Base-by-base conservation (phyloP, 1,140 invertebrate genomes). In the Phenacoccus solenopsis region DNA sequence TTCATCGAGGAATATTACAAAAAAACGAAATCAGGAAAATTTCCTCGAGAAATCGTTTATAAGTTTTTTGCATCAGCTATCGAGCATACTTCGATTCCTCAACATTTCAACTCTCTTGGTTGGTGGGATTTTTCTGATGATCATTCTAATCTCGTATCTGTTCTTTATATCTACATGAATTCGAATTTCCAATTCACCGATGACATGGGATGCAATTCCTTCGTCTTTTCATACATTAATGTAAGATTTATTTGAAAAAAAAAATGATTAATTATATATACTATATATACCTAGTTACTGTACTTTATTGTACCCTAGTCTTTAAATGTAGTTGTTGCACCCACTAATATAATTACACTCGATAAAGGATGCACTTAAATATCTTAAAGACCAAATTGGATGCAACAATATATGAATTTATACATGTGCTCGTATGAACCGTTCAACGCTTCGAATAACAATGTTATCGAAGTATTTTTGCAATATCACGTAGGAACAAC, bases 81-180 rank as follows among this genome's bases (percentile, higher is more conserved):
- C 5, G 22, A 64, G 25, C 10, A 24, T 25, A 64, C 59, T 4
- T 24, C 22, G 22, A 22, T 27, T 24, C 25, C 59, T 4, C 2
- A 64, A 27, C 22, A 64, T 10, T 64, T 64, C 25, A 24, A 9
- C 13, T 64, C 22, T 4, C 9, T 3, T 64, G 59, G 59, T 24
- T 64, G 59, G 59, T 64, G 59, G 21, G 59, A 64, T 64, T 64
- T 64, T 24, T 24, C 59, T 3, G 59, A 64, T 16, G 59, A 64
- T 24, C 20, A 4, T 64, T 64, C 59, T 5, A 22, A 5, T 64
- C 3, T 64, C 1, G 25, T 27, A 5, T 24, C 59, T 24, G 20
- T 16, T 24, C 21, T 64, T 2, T 64, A 64, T 16, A 64, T 24
- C 4, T 64, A 20, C 25, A 24, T 64, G 25, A 64, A 27, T 64